Base-by-base conservation (phyloP, 2,797 vertebrate genomes). In the Echiichthys vipera region DNA sequence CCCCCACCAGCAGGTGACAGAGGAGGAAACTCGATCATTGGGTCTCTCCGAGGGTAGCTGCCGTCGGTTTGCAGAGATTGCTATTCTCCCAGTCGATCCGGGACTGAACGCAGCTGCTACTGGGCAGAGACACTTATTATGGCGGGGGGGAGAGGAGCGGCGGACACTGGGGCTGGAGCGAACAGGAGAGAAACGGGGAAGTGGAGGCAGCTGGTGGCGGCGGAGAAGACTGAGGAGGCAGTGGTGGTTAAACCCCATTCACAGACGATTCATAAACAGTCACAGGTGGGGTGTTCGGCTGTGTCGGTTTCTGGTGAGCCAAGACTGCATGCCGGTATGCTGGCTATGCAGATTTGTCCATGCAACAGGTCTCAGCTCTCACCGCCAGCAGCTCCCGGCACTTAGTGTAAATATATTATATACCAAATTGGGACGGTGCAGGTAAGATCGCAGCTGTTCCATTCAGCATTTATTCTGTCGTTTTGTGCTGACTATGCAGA, bases 1-100 rank as follows among this genome's bases (percentile, higher is more conserved):
- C 36, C 77, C 55, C 63, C 70, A 53, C 36, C 43, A 55, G 58
- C 78, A 83, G 87, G 76, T 84, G 79, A 81, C 62, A 1, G 72
- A 53, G 37, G 46, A 42, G 55, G 88, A 88, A 90, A 93, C 81
- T 51, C 7, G 83, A 92, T 90, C 90, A 58, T 32, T 25, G 68
- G 42, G 68, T 69, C 57, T 36, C 51, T 69, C 63, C 20, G 51
- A 39, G 24, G 46, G 24, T 7, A 32, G 56, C 30, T 37, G 39
- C 36, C 13, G 68, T 8, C 57, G 64, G 63, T 32, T n/a, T n/a
- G 62, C 62, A 65, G 70, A 57, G 8, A 56, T n/a, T n/a, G 43
- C 65, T 70, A 40, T 30, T 43, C 70, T 63, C 20, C 24, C 56
- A 53, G 64, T 62, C 34, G 5, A 42, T 47, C 25, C 25, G 6